Evolutionary conservation across 2,113 vertebrate genomes (phyloP).

Genomic region (Strix uralensis): DNA sequence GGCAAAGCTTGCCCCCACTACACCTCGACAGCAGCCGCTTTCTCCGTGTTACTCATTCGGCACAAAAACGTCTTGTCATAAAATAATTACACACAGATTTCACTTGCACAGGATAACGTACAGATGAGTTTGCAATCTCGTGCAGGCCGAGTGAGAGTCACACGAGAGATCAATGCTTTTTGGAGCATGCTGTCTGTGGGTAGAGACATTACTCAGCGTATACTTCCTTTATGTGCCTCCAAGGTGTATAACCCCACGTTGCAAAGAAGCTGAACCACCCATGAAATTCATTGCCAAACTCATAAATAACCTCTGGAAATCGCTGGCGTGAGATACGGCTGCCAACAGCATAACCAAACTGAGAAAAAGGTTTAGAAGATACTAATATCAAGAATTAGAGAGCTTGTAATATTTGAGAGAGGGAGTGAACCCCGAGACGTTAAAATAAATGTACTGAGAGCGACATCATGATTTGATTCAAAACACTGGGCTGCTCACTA

Average conservation of each 20-base stretch:
- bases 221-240: neutral
- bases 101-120: accelerated
- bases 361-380: neutral
- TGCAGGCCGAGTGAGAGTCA: neutral
- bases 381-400: accelerated
- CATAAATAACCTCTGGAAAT: neutral
- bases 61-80: neutral
- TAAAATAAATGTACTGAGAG: neutral
- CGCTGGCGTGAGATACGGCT: accelerated
- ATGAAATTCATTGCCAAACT: accelerated
- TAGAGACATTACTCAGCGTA: neutral
- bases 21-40: neutral
- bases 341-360: neutral
- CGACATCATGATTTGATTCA: accelerated
- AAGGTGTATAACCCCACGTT: accelerated
- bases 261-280: neutral
- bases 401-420: neutral
- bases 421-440: neutral
- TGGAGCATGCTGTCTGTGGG: neutral
- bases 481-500: neutral
- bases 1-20: no score
- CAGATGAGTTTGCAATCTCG: neutral
- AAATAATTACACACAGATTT: neutral
- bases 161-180: accelerated
- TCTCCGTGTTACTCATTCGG: neutral